A percentile compares a stretch with the other conserved stretches of the same genome.
Conservation (phyloP, 1,140 invertebrate genomes). For the Mercenaria mercenaria region DNA sequence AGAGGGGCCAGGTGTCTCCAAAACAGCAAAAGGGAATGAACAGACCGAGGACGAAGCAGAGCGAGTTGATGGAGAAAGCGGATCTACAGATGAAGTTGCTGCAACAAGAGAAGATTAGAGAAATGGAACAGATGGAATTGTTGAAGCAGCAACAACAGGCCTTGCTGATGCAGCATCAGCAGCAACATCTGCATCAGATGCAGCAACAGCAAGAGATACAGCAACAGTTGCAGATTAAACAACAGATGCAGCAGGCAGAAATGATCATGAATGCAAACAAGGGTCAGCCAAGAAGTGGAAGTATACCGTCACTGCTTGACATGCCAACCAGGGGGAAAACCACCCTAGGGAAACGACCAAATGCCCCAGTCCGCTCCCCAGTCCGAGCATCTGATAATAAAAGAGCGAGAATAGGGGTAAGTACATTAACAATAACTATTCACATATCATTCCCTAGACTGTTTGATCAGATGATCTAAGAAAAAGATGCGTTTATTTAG, state of each 20-base stretch:
- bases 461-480: no score
- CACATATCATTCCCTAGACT: no score
- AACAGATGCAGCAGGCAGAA: conserved; percentile 45
- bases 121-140: conserved; percentile 14
- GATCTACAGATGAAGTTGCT: conserved; percentile 54
- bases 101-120: conserved; percentile 45
- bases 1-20: neutral
- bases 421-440: neutral
- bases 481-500: no score
- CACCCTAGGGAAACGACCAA: conserved; percentile 37
- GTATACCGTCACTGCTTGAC: conserved; percentile 45
- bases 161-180: conserved; percentile 7
- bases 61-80: conserved; percentile 45
- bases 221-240: conserved; percentile 14
- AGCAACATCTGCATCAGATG: conserved; percentile 6
- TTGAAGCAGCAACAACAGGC: conserved; percentile 43
- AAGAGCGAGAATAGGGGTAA: conserved; percentile 29
- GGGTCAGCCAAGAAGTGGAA: neutral
- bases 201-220: conserved; percentile 12
- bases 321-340: conserved; percentile 3
- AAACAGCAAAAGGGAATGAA: neutral
- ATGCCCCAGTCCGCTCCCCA: neutral
- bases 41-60: neutral
- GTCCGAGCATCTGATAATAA: conserved; percentile 26
- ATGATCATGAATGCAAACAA: neutral